phyloP scores from a whole-genome alignment of 2,113 vertebrate species.

The Martes martes region DNA sequence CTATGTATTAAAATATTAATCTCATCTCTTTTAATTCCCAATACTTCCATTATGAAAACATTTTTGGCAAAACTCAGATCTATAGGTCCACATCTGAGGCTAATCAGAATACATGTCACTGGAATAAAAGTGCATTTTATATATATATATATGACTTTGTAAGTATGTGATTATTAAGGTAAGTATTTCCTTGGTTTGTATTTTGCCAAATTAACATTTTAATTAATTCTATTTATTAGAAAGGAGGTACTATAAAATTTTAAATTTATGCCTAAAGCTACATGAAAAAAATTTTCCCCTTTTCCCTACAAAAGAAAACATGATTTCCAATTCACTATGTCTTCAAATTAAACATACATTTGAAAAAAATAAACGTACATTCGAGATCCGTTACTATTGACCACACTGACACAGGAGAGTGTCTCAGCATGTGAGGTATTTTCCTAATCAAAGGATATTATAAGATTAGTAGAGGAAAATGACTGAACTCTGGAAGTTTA shows the following conservation, averaged over 20 bases:
- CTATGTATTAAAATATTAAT: constrained; percentile 1
- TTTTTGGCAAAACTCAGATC: not conserved
- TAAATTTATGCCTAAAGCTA: constrained; percentile 7
- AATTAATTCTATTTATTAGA: not conserved
- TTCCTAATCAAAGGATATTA: not conserved
- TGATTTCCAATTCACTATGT: not conserved
- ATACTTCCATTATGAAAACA: not conserved
- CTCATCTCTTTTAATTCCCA: constrained; percentile 14
- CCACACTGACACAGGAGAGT: not conserved
- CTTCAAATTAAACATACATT: not conserved
- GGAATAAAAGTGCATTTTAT: not conserved
- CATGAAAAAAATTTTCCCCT: not conserved
- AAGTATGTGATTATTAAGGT: not conserved
- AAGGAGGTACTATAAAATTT: not conserved
- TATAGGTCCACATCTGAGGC: not conserved
- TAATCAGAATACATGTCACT: not conserved
- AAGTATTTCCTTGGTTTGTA: not conserved
- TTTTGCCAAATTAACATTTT: constrained; percentile 11
- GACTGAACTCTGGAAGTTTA: not conserved
- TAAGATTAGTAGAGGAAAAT: not conserved
- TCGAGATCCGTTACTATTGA: not conserved
- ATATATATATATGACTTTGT: not conserved
- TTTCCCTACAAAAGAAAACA: constrained; percentile 13
- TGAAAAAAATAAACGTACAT: not conserved
- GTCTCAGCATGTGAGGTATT: not conserved